phyloP scores from a whole-genome alignment of 2,113 vertebrate species.

The Hoplias malabaricus region DNA sequence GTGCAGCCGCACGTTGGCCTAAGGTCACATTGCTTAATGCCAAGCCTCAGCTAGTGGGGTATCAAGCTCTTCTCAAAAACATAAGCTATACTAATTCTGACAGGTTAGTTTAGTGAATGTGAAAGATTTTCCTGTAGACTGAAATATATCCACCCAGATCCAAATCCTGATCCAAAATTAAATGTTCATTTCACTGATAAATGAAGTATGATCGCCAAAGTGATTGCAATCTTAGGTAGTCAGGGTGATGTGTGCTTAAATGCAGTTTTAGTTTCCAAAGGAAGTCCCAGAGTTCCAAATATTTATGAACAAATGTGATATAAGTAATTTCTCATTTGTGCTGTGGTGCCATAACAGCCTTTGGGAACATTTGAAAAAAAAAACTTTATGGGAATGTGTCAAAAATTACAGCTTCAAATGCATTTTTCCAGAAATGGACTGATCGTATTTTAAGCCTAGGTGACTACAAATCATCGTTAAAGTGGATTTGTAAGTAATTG shows the following conservation, averaged over 20 bases:
- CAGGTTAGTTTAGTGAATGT: background rate
- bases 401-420: background rate
- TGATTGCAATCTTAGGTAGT: background rate
- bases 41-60: no score
- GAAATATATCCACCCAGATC: background rate
- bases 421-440: constrained; percentile 1
- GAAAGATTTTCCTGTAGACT: background rate
- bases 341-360: background rate
- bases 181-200: background rate
- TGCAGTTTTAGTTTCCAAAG: background rate
- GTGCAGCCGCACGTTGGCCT: no score
- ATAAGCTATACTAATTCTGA: background rate
- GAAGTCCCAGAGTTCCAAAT: background rate
- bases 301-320: no score
- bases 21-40: no score
- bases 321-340: background rate
- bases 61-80: no score
- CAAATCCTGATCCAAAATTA: background rate
- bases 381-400: background rate
- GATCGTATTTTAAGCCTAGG: background rate
- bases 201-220: background rate
- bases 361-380: background rate
- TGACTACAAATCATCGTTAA: background rate
- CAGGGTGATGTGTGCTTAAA: background rate
- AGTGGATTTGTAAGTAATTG: background rate